These are phyloP conservation scores for Arctia plantaginis DNA, from an alignment of 2,888 invertebrate genomes.

Conservation along the genomic window DNA sequence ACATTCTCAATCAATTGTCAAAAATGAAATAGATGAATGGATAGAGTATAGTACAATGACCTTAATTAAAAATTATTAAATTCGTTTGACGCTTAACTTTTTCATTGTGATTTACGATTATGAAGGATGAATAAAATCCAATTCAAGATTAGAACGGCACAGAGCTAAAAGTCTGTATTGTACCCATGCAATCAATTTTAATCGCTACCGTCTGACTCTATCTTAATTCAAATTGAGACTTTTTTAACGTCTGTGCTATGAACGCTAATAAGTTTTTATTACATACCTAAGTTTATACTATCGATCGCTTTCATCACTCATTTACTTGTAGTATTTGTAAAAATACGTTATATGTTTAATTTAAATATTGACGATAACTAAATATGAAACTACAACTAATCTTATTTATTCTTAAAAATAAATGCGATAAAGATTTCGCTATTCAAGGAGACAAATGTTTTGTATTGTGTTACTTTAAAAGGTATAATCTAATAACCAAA, in stretches of 20 bases:
- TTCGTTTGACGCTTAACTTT: background rate
- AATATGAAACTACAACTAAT: conserved; percentile 25
- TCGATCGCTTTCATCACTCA: background rate
- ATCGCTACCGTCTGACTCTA: conserved; percentile 36
- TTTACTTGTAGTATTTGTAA: background rate
- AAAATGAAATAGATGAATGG: background rate
- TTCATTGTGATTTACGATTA: conserved; percentile 17
- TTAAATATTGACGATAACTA: conserved; percentile 36
- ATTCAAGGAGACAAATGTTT: background rate
- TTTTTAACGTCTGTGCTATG: conserved; percentile 35
- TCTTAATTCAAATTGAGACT: conserved; percentile 40
- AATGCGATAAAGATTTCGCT: conserved; percentile 17
- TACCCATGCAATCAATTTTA: conserved; percentile 39
- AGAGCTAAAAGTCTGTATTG: conserved; percentile 39
- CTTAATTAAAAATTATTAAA: background rate
- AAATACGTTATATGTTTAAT: conserved; percentile 20
- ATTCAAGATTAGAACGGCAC: conserved; percentile 34
- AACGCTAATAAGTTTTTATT: conserved; percentile 43
- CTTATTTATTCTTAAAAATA: conserved; percentile 15
- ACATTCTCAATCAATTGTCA: background rate
- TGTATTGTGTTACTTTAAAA: background rate
- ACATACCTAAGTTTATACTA: background rate
- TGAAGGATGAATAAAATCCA: conserved; percentile 44
- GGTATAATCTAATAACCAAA: background rate
- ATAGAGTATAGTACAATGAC: background rate